These are phyloP conservation scores for Lepidurus apus DNA, from an alignment of 1,140 invertebrate species.

Conservation along the genomic window DNA sequence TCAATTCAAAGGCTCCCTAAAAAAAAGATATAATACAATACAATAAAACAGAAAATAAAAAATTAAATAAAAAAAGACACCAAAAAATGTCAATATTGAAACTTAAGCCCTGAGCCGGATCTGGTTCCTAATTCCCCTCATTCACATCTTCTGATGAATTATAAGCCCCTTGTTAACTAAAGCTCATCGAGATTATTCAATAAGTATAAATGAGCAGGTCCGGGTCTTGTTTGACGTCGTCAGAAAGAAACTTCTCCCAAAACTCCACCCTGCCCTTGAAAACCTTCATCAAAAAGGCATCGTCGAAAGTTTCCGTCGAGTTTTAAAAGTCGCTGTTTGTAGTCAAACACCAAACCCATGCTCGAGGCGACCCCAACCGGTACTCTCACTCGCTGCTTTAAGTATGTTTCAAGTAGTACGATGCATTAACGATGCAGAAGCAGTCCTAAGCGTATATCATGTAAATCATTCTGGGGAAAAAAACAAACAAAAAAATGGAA, in stretches of 20 bases:
- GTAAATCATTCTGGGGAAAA: too few species aligned
- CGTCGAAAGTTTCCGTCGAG: background rate
- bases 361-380: background rate
- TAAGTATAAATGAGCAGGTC: background rate
- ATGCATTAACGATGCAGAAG: background rate
- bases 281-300: background rate
- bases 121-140: too few species aligned
- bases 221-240: constrained; percentile 17
- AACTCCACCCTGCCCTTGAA: constrained; percentile 17
- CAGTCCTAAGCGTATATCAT: too few species aligned
- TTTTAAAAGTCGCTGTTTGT: background rate
- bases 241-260: background rate
- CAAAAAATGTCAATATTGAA: too few species aligned
- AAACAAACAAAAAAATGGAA: background rate
- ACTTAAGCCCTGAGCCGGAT: too few species aligned
- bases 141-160: background rate
- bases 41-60: too few species aligned
- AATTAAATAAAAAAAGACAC: too few species aligned
- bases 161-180: background rate
- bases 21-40: background rate
- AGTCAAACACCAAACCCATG: background rate
- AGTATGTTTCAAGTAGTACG: background rate
- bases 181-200: background rate
- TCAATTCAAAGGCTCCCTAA: background rate
- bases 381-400: background rate